Percentiles rank a stretch among this genome's conserved stretches.
phyloP scores from a whole-genome alignment of 2,888 invertebrate genomes.

The Elgonia sp. region DNA sequence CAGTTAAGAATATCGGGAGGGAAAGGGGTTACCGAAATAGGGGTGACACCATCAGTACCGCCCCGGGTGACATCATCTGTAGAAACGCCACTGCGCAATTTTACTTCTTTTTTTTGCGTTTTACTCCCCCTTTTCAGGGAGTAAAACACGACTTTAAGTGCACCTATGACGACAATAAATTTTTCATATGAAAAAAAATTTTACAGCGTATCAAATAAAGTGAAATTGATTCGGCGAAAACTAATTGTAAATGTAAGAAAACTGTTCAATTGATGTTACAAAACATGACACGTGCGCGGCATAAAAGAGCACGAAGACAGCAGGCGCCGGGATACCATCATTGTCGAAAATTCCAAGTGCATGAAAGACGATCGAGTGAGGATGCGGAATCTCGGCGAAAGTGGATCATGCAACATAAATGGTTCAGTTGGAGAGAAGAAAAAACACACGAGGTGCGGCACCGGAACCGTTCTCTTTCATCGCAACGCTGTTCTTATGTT shows the following conservation, averaged over 20 bases:
- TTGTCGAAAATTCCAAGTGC: constrained; percentile 15
- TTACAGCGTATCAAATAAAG: too few relatives aligned
- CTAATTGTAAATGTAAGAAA: background rate
- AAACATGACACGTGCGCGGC: background rate
- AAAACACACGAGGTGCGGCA: constrained; percentile 8
- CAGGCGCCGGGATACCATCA: background rate
- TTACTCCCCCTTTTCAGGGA: too few relatives aligned
- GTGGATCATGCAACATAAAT: constrained; percentile 47
- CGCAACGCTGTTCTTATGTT: constrained; percentile 23
- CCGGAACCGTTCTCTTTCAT: constrained; percentile 36
- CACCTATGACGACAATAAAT: too few relatives aligned
- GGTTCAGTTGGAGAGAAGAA: constrained; percentile 5
- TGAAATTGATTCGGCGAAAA: too few relatives aligned
- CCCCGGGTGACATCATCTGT: too few relatives aligned
- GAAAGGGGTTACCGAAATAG: too few relatives aligned
- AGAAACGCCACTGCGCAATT: too few relatives aligned
- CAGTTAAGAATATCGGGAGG: too few relatives aligned
- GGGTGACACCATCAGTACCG: too few relatives aligned
- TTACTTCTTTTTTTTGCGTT: too few relatives aligned
- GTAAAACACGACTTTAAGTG: too few relatives aligned
- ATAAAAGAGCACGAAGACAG: background rate
- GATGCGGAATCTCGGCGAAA: constrained; percentile 48
- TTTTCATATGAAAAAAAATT: too few relatives aligned
- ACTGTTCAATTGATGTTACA: background rate
- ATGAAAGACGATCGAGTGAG: background rate